Evolutionary conservation across 2,113 vertebrate species (phyloP), one percentile per base, ranked within the genome.

Genomic region (Microtus oregoni): DNA sequence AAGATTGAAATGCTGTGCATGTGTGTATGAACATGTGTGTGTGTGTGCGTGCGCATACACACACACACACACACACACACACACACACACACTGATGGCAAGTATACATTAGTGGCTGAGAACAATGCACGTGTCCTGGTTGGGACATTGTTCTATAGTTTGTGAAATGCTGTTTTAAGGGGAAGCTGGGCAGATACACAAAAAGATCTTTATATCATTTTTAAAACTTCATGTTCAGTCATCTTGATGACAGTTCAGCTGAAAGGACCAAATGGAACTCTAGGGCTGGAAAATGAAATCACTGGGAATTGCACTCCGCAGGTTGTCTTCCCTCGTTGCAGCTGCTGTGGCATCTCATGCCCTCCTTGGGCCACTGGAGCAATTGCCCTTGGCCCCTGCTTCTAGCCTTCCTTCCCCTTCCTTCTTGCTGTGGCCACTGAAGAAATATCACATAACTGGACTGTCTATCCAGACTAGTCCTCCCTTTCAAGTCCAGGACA

Each of bases 211-310:
- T 55, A 11, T 87, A 50, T 19, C 44, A 7, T 32, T 72, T 92
- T 86, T 67, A 89, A 95, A 72, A 90, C 32, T 72, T 68, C 14
- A 63, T 65, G 5, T 35, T 28, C 2, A 17, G 28, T 81, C 68
- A 76, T 77, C 24, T 55, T 47, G 44, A 92, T 47, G 50, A 82
- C 50, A 55, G 30, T 68, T 91, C 63, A 85, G 73, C 67, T 26
- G 44, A 19, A 58, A 90, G 67, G 22, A 61, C 79, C 86, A 82
- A 82, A 52, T 81, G 41, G 50, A 12, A 73, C 55, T 87, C 75
- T 22, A 92, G 87, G 68, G 75, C 86, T 86, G 38, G 90, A 89
- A 92, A 61, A 44, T 61, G n/a, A n/a, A 50, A 65, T 55, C 32
- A 79, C n/a, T 61, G 50, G 58, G 44, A 81, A 73, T 0, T 28